Conservation (phyloP, 64 coral and sea anemone genomes). For the Montipora efflorescens region DNA sequence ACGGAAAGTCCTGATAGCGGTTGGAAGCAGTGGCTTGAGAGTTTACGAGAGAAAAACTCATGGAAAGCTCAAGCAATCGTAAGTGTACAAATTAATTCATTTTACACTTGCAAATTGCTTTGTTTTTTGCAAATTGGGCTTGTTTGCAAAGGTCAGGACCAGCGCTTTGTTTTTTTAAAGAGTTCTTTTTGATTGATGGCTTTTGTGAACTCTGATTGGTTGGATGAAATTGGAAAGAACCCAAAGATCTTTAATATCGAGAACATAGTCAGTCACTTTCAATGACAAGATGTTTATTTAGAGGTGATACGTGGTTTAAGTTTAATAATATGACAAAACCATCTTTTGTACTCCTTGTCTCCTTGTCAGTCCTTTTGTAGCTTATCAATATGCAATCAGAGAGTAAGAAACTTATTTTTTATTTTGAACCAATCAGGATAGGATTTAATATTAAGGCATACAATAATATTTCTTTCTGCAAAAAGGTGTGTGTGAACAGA, state of each 20-base stretch:
- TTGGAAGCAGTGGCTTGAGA: constrained; percentile 86
- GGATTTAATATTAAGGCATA: background rate
- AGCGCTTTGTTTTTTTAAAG: background rate
- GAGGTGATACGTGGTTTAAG: no score
- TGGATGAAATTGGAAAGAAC: background rate
- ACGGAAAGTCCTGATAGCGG: constrained; percentile 88
- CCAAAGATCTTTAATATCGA: no score
- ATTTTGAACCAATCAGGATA: background rate
- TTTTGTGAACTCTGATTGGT: background rate
- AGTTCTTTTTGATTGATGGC: background rate
- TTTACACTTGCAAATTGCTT: no score
- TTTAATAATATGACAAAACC: no score
- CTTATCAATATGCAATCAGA: background rate
- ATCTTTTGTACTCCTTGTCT: background rate
- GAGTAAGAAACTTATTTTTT: background rate
- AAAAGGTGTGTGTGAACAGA: no score
- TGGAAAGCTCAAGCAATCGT: constrained; percentile 87
- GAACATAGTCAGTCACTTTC: no score
- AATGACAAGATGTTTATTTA: no score
- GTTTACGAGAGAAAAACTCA: constrained; percentile 86
- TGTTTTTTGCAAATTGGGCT: background rate
- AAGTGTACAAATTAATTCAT: constrained; percentile 28
- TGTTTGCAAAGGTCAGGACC: background rate
- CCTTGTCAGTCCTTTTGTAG: background rate
- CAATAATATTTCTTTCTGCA: no score